These are phyloP conservation scores for Xiphophorus hellerii DNA, from an alignment of 2,113 vertebrate genomes.

Conservation along the genomic window DNA sequence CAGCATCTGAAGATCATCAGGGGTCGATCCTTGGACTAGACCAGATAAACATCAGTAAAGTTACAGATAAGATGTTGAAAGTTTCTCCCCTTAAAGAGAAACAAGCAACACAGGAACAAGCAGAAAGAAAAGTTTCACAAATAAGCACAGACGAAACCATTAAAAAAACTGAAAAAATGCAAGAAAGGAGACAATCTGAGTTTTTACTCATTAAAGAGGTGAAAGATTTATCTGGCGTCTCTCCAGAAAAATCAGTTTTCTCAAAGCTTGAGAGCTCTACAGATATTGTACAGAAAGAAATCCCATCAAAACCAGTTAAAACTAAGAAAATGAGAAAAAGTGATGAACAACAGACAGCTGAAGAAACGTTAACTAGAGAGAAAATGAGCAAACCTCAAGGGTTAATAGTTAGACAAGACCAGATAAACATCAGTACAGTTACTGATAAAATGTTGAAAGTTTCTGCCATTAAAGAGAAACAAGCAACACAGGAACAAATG, in stretches of 20 bases:
- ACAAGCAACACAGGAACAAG: neutral
- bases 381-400: neutral
- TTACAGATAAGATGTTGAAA: too few relatives aligned
- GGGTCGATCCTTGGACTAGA: too few relatives aligned
- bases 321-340: neutral
- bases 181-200: neutral
- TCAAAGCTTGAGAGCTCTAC: too few relatives aligned
- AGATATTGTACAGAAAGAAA: too few relatives aligned
- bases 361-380: neutral
- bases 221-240: too few relatives aligned
- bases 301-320: too few relatives aligned
- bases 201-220: too few relatives aligned
- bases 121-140: neutral
- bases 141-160: too few relatives aligned
- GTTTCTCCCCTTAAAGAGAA: too few relatives aligned
- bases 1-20: neutral
- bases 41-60: too few relatives aligned
- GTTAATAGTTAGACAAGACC: neutral
- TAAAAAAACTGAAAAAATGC: neutral
- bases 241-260: too few relatives aligned
- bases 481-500: too few relatives aligned
- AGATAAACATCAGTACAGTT: neutral
- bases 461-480: neutral
- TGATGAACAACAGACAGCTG: neutral
- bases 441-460: neutral